Conservation (phyloP, 2,797 vertebrate genomes). For the Poeciliopsis turneri region DNA sequence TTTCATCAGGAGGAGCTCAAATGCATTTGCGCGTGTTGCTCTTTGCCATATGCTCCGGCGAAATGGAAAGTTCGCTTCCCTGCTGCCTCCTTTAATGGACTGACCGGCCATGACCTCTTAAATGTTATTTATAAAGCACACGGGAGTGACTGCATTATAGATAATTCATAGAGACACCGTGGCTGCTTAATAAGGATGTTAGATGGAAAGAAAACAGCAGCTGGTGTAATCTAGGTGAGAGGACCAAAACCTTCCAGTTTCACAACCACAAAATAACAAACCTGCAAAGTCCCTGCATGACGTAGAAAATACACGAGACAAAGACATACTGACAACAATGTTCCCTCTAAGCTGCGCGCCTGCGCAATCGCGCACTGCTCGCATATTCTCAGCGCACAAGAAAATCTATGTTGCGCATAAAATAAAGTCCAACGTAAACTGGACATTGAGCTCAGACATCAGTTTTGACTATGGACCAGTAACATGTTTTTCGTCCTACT, state of each 20-base stretch:
- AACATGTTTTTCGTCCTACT: too few species aligned
- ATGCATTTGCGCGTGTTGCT: slow-evolving; percentile 37
- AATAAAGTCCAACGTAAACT: too few species aligned
- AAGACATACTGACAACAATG: background rate
- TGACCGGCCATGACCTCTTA: slow-evolving; percentile 43
- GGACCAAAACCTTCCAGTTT: background rate
- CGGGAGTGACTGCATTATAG: slow-evolving; percentile 42
- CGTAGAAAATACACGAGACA: background rate
- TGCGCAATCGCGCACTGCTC: too few species aligned
- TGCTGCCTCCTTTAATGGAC: slow-evolving; percentile 44
- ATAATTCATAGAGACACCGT: slow-evolving; percentile 33
- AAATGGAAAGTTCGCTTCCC: slow-evolving; percentile 44
- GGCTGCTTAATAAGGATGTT: slow-evolving; percentile 30
- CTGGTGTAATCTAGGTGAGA: background rate
- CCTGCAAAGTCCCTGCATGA: background rate
- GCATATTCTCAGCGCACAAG: too few species aligned
- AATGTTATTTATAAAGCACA: slow-evolving; percentile 56
- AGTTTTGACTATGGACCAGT: too few species aligned
- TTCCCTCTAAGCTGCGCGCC: too few species aligned
- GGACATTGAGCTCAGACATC: too few species aligned
- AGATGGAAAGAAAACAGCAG: slow-evolving; percentile 32
- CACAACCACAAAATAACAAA: background rate
- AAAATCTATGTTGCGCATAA: too few species aligned
- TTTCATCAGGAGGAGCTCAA: slow-evolving; percentile 37
- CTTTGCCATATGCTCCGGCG: slow-evolving; percentile 17